A percentile compares a stretch with the other conserved stretches of the same genome.
Evolutionary conservation across 1,140 invertebrate species (phyloP).

Genomic region (Leptinotarsa lineolata): DNA sequence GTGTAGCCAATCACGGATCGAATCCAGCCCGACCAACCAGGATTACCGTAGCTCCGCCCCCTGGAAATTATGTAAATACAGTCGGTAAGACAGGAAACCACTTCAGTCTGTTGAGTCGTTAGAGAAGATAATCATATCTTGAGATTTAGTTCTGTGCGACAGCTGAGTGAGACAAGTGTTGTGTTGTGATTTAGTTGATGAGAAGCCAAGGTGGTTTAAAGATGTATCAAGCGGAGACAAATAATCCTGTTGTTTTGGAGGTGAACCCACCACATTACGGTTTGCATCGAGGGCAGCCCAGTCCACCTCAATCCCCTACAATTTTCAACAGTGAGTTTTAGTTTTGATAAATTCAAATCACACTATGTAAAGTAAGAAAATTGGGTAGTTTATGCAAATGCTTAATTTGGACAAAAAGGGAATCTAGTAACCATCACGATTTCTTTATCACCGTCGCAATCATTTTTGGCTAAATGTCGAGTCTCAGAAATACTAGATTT

Average conservation of each 20-base stretch:
- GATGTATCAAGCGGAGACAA: constrained; percentile 48
- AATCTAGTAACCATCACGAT: too few relatives aligned
- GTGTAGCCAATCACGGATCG: constrained; percentile 47
- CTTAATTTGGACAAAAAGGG: too few relatives aligned
- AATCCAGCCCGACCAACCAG: constrained; percentile 41
- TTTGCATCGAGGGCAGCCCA: constrained; percentile 45
- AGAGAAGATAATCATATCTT: too few relatives aligned
- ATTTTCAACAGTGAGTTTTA: neutral
- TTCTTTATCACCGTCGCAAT: too few relatives aligned
- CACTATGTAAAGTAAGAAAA: too few relatives aligned
- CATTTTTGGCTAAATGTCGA: too few relatives aligned
- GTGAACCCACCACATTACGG: constrained; percentile 51
- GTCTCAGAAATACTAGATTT: too few relatives aligned
- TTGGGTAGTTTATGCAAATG: too few relatives aligned
- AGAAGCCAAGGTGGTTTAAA: constrained; percentile 40
- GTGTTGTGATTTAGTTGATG: constrained; percentile 30
- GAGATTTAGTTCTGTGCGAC: constrained; percentile 2
- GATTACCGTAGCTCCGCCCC: constrained; percentile 17
- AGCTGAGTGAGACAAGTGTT: neutral
- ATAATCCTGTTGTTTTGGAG: constrained; percentile 48
- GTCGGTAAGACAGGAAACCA: neutral
- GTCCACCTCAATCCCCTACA: constrained; percentile 51
- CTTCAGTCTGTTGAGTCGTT: neutral
- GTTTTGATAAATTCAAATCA: too few relatives aligned
- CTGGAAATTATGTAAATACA: neutral